These are phyloP conservation scores for Netelia virgata DNA, from an alignment of 2,888 invertebrate genomes.

Conservation along the genomic window DNA sequence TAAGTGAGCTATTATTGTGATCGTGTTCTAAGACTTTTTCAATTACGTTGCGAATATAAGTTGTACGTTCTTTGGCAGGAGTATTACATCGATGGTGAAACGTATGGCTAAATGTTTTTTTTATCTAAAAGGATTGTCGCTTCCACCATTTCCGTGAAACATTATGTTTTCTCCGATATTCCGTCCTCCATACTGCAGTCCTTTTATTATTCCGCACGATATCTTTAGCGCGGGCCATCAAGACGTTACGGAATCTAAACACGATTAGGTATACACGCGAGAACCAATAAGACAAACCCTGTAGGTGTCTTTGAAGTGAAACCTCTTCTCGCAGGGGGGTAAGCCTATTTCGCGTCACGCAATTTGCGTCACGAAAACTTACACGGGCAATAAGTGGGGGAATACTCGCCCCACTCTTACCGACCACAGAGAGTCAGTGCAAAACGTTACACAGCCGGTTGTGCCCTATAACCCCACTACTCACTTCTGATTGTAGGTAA, in stretches of 20 bases:
- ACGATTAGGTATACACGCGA: too few relatives aligned
- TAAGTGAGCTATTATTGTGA: conserved; percentile 50
- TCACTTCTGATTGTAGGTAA: too few relatives aligned
- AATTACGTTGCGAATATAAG: conserved; percentile 32
- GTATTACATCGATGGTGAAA: conserved; percentile 10
- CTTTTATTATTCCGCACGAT: conserved; percentile 22
- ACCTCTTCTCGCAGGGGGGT: too few relatives aligned
- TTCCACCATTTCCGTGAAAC: not conserved
- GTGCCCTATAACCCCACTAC: too few relatives aligned
- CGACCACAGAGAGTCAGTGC: too few relatives aligned
- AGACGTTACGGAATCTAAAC: conserved; percentile 5
- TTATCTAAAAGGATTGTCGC: not conserved
- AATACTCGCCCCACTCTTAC: too few relatives aligned
- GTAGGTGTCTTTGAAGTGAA: too few relatives aligned
- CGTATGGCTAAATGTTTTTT: conserved; percentile 11
- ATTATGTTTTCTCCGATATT: not conserved
- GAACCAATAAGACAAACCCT: too few relatives aligned
- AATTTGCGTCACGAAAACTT: too few relatives aligned
- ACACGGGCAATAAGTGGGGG: too few relatives aligned
- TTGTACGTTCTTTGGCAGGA: not conserved
- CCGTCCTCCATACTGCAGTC: not conserved
- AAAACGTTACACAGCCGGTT: too few relatives aligned
- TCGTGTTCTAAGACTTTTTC: conserved; percentile 50
- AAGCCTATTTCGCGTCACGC: too few relatives aligned
- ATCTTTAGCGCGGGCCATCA: conserved; percentile 28